Percentiles rank a stretch among this genome's conserved stretches.
Conservation (phyloP, 2,797 vertebrate species). For the Podarcis siculus region DNA sequence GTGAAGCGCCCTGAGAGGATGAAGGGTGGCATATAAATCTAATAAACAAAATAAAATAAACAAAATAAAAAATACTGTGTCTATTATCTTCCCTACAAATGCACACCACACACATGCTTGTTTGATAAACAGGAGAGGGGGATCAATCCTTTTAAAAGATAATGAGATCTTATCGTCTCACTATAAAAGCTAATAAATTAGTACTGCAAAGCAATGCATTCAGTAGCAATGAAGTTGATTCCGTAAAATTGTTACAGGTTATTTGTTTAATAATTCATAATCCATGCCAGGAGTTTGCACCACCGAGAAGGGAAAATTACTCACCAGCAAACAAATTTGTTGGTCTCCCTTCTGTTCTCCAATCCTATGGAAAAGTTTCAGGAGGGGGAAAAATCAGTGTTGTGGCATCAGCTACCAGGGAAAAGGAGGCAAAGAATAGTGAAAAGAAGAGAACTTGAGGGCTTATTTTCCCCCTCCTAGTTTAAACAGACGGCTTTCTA, state of each 20-base stretch:
- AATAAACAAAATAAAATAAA: no score
- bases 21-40: no score
- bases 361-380: slow-evolving; percentile 36
- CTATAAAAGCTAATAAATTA: not conserved
- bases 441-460: slow-evolving; percentile 31
- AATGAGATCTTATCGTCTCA: not conserved
- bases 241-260: not conserved
- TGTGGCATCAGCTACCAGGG: slow-evolving; percentile 38
- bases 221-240: not conserved
- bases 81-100: not conserved
- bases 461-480: not conserved
- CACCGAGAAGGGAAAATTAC: slow-evolving; percentile 17
- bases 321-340: slow-evolving; percentile 39
- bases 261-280: slow-evolving; percentile 9
- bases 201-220: not conserved
- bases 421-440: slow-evolving; percentile 49
- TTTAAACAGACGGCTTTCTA: not conserved
- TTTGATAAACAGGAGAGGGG: not conserved
- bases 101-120: not conserved
- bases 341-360: slow-evolving; percentile 35
- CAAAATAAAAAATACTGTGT: no score
- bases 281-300: not conserved
- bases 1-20: no score
- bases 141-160: not conserved
- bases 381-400: slow-evolving; percentile 47